Conservation (phyloP, 2,888 invertebrate genomes). For the Oligia fasciuncula region DNA sequence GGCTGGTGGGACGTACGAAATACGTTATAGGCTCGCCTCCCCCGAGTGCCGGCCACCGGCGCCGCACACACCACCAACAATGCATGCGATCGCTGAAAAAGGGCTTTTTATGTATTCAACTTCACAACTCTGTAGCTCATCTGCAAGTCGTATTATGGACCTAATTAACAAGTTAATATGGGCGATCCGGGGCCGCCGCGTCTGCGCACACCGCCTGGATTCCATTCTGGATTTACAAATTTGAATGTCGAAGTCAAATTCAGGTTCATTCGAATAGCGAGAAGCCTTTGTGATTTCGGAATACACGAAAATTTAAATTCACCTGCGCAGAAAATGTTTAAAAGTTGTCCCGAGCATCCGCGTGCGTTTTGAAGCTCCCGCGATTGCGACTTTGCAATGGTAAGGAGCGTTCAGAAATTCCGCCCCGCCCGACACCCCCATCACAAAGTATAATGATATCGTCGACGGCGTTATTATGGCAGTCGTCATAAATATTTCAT, state of each 20-base stretch:
- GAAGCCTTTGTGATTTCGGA: conserved; percentile 70
- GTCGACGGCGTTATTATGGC: conserved; percentile 89
- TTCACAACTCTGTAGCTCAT: conserved; percentile 93
- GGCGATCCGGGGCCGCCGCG: conserved; percentile 92
- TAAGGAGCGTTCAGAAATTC: conserved; percentile 90
- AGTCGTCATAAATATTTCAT: conserved; percentile 90
- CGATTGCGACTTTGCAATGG: conserved; percentile 89
- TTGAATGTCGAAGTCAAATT: conserved; percentile 64
- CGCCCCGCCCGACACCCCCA: conserved; percentile 89
- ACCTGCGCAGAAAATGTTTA: conserved; percentile 78
- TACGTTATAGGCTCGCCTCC: conserved; percentile 87
- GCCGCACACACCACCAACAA: conserved; percentile 81
- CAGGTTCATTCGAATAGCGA: conserved; percentile 65
- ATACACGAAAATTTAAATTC: conserved; percentile 75
- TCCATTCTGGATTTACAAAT: conserved; percentile 68
- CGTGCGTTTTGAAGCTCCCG: conserved; percentile 75
- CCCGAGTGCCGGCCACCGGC: conserved; percentile 73
- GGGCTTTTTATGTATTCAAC: conserved; percentile 93
- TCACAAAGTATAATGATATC: conserved; percentile 91
- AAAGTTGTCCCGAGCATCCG: conserved; percentile 68
- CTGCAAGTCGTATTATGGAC: conserved; percentile 97
- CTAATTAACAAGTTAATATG: conserved; percentile 97
- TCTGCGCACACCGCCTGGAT: conserved; percentile 82
- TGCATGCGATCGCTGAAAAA: conserved; percentile 91
- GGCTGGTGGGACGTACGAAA: conserved; percentile 88